Evolutionary conservation across 2,888 invertebrate species (phyloP).

Genomic region (Drosophila demipolita): DNA sequence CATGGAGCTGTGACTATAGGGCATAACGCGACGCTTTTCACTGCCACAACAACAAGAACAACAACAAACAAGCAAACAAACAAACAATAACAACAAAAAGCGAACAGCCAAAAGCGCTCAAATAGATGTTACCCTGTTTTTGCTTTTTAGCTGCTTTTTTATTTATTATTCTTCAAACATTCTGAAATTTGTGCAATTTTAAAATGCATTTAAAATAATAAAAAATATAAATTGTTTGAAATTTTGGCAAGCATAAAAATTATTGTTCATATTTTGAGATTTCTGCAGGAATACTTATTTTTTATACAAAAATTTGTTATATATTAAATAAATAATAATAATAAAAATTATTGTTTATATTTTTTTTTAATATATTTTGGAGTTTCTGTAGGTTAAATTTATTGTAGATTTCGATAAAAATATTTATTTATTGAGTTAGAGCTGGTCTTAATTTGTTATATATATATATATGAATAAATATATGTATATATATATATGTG

Average conservation of each 20-base stretch:
- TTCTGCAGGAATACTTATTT: too few species aligned
- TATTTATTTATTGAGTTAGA: not conserved
- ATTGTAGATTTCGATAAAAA: not conserved
- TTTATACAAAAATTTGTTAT: too few species aligned
- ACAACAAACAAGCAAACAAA: slow-evolving; percentile 6
- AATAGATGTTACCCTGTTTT: slow-evolving; percentile 8
- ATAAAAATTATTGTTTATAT: too few species aligned
- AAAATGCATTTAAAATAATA: not conserved
- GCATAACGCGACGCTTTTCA: slow-evolving; percentile 76
- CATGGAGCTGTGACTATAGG: slow-evolving; percentile 69
- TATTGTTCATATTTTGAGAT: too few species aligned
- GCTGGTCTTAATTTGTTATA: not conserved
- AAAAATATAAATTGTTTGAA: not conserved
- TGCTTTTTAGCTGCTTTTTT: not conserved
- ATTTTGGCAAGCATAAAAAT: not conserved
- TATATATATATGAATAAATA: not conserved
- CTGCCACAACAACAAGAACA: slow-evolving; percentile 30
- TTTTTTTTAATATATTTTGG: too few species aligned
- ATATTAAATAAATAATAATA: too few species aligned
- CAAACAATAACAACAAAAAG: slow-evolving; percentile 4
- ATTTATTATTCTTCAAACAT: not conserved
- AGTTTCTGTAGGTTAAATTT: not conserved
- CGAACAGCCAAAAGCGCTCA: not conserved
- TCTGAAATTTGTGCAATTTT: not conserved
- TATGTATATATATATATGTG: not conserved